These are phyloP conservation scores for Apodemus sylvaticus DNA, from an alignment of 2,113 vertebrate genomes.

Conservation along the genomic window DNA sequence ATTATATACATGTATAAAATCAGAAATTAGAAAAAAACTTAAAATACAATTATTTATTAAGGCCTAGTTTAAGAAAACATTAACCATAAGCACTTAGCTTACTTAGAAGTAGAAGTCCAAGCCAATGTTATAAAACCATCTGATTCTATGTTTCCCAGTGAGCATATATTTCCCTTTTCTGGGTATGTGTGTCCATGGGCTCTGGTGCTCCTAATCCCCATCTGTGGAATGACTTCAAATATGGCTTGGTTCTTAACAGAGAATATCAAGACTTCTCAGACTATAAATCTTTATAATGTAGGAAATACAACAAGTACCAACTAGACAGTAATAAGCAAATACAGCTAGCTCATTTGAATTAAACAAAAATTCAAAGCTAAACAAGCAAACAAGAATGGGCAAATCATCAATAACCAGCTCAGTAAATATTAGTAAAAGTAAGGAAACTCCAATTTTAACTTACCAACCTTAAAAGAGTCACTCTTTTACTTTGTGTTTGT, in stretches of 20 bases:
- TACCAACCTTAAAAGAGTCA: not conserved
- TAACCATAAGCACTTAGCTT: not conserved
- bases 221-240: not conserved
- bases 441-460: not conserved
- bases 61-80: not conserved
- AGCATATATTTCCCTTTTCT: not conserved
- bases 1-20: not conserved
- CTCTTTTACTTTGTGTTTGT: not conserved
- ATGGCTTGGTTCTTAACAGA: not conserved
- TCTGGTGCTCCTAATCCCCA: not conserved
- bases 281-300: not conserved
- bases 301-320: not conserved
- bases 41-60: not conserved
- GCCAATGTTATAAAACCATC: not conserved
- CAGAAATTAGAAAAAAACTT: not conserved
- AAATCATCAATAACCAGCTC: not conserved
- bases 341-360: not conserved
- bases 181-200: not conserved
- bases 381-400: not conserved
- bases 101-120: not conserved
- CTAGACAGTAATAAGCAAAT: not conserved
- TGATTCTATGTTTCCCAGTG: not conserved
- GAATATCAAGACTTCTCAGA: not conserved
- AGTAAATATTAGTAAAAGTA: conserved; percentile 24
- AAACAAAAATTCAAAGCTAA: conserved; percentile 8